These are phyloP conservation scores for Saccopteryx bilineata DNA, from an alignment of 2,113 vertebrate genomes.

Conservation along the genomic window DNA sequence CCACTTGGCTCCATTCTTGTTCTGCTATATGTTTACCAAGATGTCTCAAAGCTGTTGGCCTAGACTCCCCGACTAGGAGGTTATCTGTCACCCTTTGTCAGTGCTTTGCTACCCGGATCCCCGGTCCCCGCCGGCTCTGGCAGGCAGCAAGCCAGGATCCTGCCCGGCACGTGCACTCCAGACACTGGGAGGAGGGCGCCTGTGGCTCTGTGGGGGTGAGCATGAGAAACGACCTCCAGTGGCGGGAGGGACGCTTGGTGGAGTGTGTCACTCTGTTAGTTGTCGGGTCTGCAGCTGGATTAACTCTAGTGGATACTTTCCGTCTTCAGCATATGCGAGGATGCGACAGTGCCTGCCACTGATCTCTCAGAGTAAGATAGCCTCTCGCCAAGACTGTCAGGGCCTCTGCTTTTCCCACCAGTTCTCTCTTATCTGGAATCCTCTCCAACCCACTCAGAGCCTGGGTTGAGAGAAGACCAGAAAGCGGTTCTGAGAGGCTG, in stretches of 20 bases:
- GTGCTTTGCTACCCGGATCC: neutral
- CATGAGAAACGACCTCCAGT: neutral
- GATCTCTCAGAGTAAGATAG: constrained; percentile 25
- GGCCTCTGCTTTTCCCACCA: neutral
- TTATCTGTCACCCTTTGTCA: neutral
- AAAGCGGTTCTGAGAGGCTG: neutral
- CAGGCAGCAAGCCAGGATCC: neutral
- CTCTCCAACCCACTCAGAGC: neutral
- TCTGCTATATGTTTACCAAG: neutral
- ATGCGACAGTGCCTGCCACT: neutral
- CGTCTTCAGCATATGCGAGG: neutral
- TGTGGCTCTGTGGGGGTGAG: neutral
- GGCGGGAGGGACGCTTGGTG: neutral
- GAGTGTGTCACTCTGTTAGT: neutral
- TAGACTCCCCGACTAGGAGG: neutral
- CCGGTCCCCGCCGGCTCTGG: neutral
- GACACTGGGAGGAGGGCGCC: neutral
- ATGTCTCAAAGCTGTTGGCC: neutral
- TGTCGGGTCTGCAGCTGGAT: neutral
- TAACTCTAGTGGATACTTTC: neutral
- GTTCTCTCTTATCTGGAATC: neutral
- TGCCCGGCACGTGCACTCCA: neutral
- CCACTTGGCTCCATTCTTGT: neutral
- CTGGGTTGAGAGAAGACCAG: neutral
- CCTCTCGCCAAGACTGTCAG: neutral